Base-by-base conservation (phyloP, 2,113 vertebrate genomes). In the Ramphastos sulfuratus region DNA sequence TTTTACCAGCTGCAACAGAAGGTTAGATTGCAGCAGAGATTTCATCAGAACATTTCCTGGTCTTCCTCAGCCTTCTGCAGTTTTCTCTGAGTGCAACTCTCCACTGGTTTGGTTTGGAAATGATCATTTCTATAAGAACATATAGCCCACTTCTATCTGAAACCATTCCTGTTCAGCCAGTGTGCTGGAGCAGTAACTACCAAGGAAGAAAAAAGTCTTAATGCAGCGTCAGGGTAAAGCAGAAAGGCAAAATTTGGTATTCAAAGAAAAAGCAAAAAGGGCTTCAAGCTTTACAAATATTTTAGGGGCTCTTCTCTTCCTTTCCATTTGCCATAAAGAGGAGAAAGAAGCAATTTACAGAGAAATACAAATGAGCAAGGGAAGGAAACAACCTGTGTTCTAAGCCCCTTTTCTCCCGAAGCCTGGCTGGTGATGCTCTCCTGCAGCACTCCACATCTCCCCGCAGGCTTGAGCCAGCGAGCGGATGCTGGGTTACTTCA, bases 361-460 rank as follows among this genome's bases (percentile, higher is more conserved):
- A 18, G 42, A 76, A 84, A 92, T 54, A 64, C 67, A 95, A 96
- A 88, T 64, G 71, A 96, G 91, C 78, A 92, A 82, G 71, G 35
- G n/a, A 74, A 67, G 63, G 85, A 91, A 89, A 93, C 18, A 64
- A 35, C 23, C 55, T 52, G 66, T 84, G 67, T 88, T 52, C 44
- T 59, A 60, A 78, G 63, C 6, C 15, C 85, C 75, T 74, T 39
- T 60, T 7, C 14, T 11, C 33, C 60, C 27, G 3, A 74, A 89
- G 70, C 76, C 50, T 39, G 0, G 1, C 10, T 39, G 73, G 77
- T 74, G 82, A 84, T 91, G 81, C 60, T 82, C 79, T 74, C 17
- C 64, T 16, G 6, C 78, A 55, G 82, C 88, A 80, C 63, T 85
- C 61, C 83, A 82, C 87, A 83, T 73, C 78, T 70, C 63, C 33